These are phyloP conservation scores for Microcebus tavaratra DNA, from an alignment of 2,113 vertebrate species.

Conservation along the genomic window DNA sequence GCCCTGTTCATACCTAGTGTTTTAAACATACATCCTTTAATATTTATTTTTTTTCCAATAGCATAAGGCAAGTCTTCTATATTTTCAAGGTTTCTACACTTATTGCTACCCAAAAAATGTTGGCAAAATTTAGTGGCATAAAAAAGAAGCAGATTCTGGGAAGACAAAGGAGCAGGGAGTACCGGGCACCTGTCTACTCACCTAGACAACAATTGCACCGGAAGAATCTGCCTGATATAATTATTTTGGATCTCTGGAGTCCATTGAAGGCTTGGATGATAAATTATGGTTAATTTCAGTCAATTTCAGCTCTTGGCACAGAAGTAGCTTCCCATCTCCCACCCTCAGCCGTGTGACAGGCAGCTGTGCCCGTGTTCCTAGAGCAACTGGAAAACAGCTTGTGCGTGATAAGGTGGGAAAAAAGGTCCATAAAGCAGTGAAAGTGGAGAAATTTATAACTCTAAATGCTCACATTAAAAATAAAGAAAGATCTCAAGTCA, in stretches of 20 bases:
- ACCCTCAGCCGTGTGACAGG: not conserved
- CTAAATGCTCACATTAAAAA: not conserved
- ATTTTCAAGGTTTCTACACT: not conserved
- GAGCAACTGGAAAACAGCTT: not conserved
- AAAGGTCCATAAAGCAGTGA: not conserved
- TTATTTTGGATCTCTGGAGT: not conserved
- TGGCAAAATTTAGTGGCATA: not conserved
- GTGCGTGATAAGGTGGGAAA: not conserved
- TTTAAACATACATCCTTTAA: not conserved
- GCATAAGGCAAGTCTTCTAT: not conserved
- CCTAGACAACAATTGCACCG: not conserved
- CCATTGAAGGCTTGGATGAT: not conserved
- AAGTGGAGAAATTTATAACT: not conserved
- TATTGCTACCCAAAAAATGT: not conserved
- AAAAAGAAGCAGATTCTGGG: not conserved
- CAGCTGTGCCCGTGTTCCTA: not conserved
- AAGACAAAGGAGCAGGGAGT: not conserved
- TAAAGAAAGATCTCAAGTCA: not conserved
- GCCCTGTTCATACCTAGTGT: not conserved
- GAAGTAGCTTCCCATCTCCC: not conserved
- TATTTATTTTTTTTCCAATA: conserved; percentile 22
- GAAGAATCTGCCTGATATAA: not conserved
- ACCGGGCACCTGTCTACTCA: not conserved
- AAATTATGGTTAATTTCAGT: not conserved
- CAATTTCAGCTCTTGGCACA: not conserved